Percentiles rank a stretch among this genome's conserved stretches.
Evolutionary conservation across 35 echinoderm and acorn worm genomes (phyloP).

Genomic region (Eucidaris tribuloides): DNA sequence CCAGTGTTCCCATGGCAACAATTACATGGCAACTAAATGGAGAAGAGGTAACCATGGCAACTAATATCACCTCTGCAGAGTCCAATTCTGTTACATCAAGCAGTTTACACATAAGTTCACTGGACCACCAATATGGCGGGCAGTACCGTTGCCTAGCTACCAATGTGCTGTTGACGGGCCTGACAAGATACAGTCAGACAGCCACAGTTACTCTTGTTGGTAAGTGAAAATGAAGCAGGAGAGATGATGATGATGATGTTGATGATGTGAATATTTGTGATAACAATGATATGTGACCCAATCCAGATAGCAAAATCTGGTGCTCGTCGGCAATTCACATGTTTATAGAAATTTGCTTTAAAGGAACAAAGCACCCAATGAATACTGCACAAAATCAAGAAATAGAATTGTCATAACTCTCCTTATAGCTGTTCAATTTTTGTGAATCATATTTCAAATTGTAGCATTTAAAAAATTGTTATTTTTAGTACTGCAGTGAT

Average conservation of each 20-base stretch:
- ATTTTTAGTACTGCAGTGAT: too few relatives aligned
- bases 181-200: constrained; percentile 43
- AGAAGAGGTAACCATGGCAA: constrained; percentile 34
- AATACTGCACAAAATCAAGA: too few relatives aligned
- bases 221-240: constrained; percentile 43
- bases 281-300: neutral
- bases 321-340: too few relatives aligned
- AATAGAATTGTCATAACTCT: too few relatives aligned
- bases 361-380: too few relatives aligned
- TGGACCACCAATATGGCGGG: constrained; percentile 72
- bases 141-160: constrained; percentile 66
- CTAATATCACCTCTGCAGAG: neutral
- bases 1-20: constrained; percentile 62
- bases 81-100: constrained; percentile 44
- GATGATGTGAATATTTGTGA: neutral
- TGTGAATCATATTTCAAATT: too few relatives aligned
- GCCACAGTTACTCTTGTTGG: constrained; percentile 74
- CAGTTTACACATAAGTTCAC: constrained; percentile 21
- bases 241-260: neutral
- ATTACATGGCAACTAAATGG: constrained; percentile 80
- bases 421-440: too few relatives aligned
- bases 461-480: too few relatives aligned
- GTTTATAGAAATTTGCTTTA: too few relatives aligned
- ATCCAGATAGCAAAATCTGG: too few relatives aligned
- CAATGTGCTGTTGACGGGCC: constrained; percentile 45